phyloP scores from a whole-genome alignment of 1,140 invertebrate species.

The Tigriopus japonicus region DNA sequence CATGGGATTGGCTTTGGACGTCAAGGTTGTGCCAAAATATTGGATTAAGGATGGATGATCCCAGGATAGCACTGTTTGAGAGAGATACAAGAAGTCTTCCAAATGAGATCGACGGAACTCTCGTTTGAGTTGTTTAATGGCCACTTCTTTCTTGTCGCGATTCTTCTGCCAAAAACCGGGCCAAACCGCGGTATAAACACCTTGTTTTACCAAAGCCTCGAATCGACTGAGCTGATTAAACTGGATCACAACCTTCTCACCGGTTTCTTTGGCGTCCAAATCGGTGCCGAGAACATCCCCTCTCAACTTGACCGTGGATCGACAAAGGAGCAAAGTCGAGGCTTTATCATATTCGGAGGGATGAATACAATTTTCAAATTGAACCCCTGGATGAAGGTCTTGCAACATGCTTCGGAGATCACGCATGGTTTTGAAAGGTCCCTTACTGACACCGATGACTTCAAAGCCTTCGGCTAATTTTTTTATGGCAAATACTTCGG shows the following conservation, averaged over 20 bases:
- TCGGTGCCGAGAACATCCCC: background rate
- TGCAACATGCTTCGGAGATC: background rate
- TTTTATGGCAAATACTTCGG: background rate
- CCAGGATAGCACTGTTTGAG: background rate
- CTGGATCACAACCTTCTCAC: background rate
- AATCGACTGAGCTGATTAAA: background rate
- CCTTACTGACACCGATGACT: background rate
- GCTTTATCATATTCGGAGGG: constrained; percentile 9
- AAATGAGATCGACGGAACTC: background rate
- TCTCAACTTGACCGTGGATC: background rate
- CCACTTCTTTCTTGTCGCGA: constrained; percentile 4
- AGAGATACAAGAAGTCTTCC: background rate
- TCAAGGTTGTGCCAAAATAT: background rate
- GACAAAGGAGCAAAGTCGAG: background rate
- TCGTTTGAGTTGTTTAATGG: constrained; percentile 6
- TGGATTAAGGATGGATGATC: background rate
- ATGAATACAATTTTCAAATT: constrained; percentile 1
- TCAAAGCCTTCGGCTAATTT: background rate
- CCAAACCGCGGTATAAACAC: constrained; percentile 1
- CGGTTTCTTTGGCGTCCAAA: background rate
- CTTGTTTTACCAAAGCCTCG: background rate
- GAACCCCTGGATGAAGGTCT: background rate
- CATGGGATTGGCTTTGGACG: background rate
- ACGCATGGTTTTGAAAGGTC: background rate
- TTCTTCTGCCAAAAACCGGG: background rate